Conservation (phyloP, 2,888 invertebrate species). For the Drosophila kanekoi region DNA sequence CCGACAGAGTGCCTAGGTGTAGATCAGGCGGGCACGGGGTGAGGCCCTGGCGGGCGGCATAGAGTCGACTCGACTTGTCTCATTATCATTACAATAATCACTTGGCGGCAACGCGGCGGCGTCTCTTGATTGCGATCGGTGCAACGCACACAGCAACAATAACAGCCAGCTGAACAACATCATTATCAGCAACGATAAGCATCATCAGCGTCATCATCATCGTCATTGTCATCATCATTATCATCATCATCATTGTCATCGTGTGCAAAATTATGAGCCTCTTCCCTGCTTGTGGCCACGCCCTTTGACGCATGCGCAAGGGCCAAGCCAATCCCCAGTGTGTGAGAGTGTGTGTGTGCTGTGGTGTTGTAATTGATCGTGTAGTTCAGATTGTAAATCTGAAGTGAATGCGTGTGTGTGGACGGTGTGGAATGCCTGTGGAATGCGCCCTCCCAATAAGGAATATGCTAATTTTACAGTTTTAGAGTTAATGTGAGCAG, state of each 20-base stretch:
- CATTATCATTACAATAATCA: constrained; percentile 79
- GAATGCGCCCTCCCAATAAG: constrained; percentile 40
- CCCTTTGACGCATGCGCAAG: constrained; percentile 41
- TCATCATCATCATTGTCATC: constrained; percentile 25
- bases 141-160: constrained; percentile 30
- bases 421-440: constrained; percentile 17
- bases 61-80: constrained; percentile 56
- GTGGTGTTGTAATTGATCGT: constrained; percentile 51
- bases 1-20: constrained; percentile 8
- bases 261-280: constrained; percentile 45
- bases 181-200: constrained; percentile 33
- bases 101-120: constrained; percentile 62
- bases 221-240: constrained; percentile 36
- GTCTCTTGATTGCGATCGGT: constrained; percentile 66
- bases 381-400: constrained; percentile 49
- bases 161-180: constrained; percentile 28
- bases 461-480: constrained; percentile 23
- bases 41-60: constrained; percentile 22
- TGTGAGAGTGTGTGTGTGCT: constrained; percentile 1
- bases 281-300: constrained; percentile 31
- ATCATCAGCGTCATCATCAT: constrained; percentile 40
- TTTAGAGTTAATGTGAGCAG: constrained; percentile 10
- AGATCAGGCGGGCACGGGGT: not conserved
- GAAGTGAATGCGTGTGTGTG: constrained; percentile 26
- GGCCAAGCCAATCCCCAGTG: constrained; percentile 32